Base-by-base conservation (phyloP, 2,113 vertebrate genomes). In the Anas platyrhynchos region DNA sequence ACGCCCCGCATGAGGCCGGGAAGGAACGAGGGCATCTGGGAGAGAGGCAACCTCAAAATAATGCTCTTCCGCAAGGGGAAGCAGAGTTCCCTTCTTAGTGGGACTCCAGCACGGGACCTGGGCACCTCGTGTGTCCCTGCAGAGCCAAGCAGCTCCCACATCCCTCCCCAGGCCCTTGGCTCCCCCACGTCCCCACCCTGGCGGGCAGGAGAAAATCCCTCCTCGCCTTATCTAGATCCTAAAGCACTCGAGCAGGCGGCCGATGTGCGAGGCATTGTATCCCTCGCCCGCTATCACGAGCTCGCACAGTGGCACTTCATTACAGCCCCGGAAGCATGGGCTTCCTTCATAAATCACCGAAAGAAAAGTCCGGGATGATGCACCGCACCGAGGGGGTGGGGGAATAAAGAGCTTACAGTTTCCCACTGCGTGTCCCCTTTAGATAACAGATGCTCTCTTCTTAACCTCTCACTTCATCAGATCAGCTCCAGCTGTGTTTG, bases 401-500 rank as follows among this genome's bases (percentile, higher is more conserved):
- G 72, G 69, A 95, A 96, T 92, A 96, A 97, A 96, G 96, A 94
- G 95, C 94, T 97, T 96, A 97, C 79, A 96, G 94, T 91, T 77
- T 83, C 68, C 91, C 89, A 94, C 94, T 71, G 79, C 29, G 94
- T 94, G 95, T 94, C 94, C 96, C 93, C 93, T 95, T 96, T 96
- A 96, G 97, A 96, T 87, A 97, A 97, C 97, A 98, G 98, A 97
- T 98, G 98, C 97, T 96, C 96, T 72, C 81, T 95, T 95, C 92
- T 95, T 97, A 98, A 98, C 98, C 98, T 98, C 98, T 97, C 96
- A 95, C 97, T 98, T 98, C 97, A 97, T 97, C 97, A 98, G 97
- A 98, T 98, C 97, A 95, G 96, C 97, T 97, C 96, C 96, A 89
- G 96, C 98, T 98, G 98, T 98, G 98, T 98, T 98, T 97, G 93